Base-by-base conservation (phyloP, 1,140 invertebrate genomes). In the Ostrea edulis region DNA sequence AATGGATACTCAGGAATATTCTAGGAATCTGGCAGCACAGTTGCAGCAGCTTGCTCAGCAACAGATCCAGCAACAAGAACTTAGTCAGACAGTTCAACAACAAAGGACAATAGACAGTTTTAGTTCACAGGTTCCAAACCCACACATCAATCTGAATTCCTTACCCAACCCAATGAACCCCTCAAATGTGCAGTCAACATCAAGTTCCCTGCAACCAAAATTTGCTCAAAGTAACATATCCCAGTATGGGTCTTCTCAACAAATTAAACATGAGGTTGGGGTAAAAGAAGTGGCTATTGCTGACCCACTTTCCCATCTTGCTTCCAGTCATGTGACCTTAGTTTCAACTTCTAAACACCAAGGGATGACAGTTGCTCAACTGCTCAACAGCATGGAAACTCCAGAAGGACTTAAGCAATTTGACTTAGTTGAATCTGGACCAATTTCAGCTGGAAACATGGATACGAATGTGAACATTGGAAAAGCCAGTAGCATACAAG, bases 341-440 rank as follows among this genome's bases (percentile, higher is more conserved):
- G 88, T 88, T n/a, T 86, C 89, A 29, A 83, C 91, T 0, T 82
- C 83, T 0, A 68, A 90, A 65, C 44, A 62, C 14, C 83, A 85
- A 62, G 83, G 29, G 29, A 85, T 85, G 83, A 62, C 83, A 29
- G 90, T 91, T 54, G 89, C 90, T 84, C 92, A 92, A 88, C 88
- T 92, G 51, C 89, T 92, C 0, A 92, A 90, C 62, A 92, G 90
- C 83, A 89, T 92, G 65, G 90, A 87, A 25, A 85, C 25, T 17
- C 11, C 83, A 8, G 82, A 52, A 52, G 53, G 82, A 52, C 82
- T 83, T 7, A 53, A 83, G 52, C 82, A 83, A 17, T 53, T 83
- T 25, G 82, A 83, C 7, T 83, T 53, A 52, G 82, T 83, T 11
- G 52, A 83, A 52, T 8, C 44, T 22, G 12, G 14, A n/a, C 82